phyloP scores from a whole-genome alignment of 2,888 invertebrate genomes.

The Calameuta pallipes region DNA sequence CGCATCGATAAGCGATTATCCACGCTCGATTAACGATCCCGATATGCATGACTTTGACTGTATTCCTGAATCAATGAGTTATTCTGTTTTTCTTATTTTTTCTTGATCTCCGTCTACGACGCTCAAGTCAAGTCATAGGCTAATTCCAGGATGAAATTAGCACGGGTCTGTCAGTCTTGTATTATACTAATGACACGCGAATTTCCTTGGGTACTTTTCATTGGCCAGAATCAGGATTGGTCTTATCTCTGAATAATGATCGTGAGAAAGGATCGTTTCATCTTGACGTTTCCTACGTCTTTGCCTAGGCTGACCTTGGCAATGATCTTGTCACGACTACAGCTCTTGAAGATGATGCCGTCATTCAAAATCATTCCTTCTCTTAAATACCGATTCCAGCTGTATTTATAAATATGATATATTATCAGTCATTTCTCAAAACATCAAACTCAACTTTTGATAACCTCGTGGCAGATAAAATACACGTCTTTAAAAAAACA shows the following conservation, averaged over 20 bases:
- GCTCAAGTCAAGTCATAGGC: neutral
- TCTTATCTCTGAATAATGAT: neutral
- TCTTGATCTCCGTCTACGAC: neutral
- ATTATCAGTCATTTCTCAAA: neutral
- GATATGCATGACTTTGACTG: neutral
- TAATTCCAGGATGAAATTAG: neutral
- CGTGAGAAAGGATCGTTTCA: neutral
- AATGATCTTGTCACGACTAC: neutral
- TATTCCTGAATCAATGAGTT: neutral
- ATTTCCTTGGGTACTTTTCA: neutral
- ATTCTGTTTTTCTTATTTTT: neutral
- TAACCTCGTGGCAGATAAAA: neutral
- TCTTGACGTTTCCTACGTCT: neutral
- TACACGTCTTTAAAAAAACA: neutral
- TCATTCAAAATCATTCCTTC: neutral
- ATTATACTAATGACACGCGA: neutral
- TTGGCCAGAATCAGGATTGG: neutral
- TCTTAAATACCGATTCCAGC: neutral
- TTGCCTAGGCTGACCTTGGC: neutral
- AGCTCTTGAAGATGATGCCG: neutral
- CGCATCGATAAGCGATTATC: neutral
- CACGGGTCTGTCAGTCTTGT: neutral
- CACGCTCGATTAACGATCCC: neutral
- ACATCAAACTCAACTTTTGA: neutral
- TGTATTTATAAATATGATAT: neutral